Conservation (phyloP, 1,140 invertebrate genomes). For the Samia ricini region DNA sequence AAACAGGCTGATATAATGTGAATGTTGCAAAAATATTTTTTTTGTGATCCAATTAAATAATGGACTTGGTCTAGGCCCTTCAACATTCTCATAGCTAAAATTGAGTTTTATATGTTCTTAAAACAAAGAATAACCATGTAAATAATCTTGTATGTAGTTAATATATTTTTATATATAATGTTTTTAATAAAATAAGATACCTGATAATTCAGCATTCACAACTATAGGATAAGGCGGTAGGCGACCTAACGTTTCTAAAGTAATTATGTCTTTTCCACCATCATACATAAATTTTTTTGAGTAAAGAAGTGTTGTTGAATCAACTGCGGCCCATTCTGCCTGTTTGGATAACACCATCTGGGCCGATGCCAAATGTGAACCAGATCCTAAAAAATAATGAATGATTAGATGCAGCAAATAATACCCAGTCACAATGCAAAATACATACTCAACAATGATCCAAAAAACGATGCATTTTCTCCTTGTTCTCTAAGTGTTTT, state of each 20-base stretch:
- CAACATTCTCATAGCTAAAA: too few relatives aligned
- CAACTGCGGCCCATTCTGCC: constrained; percentile 81
- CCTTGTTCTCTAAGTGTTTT: constrained; percentile 79
- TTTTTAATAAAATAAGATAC: constrained; percentile 60
- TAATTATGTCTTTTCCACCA: constrained; percentile 76
- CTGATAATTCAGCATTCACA: constrained; percentile 76
- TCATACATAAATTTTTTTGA: constrained; percentile 79
- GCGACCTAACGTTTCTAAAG: constrained; percentile 80
- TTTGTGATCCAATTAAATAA: too few relatives aligned
- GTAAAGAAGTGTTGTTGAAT: constrained; percentile 79
- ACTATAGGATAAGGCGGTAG: constrained; percentile 81
- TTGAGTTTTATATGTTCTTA: too few relatives aligned
- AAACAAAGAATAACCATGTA: neutral
- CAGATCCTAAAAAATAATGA: constrained; percentile 69
- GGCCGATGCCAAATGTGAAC: constrained; percentile 80
- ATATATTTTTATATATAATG: too few relatives aligned
- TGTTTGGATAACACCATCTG: constrained; percentile 80
- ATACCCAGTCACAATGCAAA: neutral
- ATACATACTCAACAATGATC: constrained; percentile 76
- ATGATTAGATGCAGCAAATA: neutral
- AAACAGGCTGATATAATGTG: too few relatives aligned
- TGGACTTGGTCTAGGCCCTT: too few relatives aligned
- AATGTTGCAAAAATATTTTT: too few relatives aligned
- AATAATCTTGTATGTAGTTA: too few relatives aligned
- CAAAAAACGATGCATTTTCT: constrained; percentile 82